Conservation (phyloP, 2,888 invertebrate genomes). For the Cryptocheilus praepositus region DNA sequence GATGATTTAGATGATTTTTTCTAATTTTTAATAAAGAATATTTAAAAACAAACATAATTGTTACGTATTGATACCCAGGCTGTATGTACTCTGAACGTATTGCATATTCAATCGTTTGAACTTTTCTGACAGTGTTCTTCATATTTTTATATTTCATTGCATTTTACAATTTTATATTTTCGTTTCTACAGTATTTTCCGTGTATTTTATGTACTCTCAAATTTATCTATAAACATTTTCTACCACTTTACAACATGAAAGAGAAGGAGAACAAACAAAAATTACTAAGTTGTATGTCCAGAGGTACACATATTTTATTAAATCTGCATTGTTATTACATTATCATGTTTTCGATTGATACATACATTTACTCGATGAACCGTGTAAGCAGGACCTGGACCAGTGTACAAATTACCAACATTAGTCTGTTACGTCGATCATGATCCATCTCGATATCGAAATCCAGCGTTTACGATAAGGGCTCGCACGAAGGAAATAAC, state of each 20-base stretch:
- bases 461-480: conserved; percentile 81
- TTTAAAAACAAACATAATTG: background rate
- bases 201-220: background rate
- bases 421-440: conserved; percentile 79
- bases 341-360: conserved; percentile 4
- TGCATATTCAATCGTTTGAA: background rate
- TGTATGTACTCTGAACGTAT: background rate
- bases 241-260: conserved; percentile 34
- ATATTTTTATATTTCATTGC: conserved; percentile 1
- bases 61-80: background rate
- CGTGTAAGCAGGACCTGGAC: conserved; percentile 79
- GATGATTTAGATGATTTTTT: conserved; percentile 26
- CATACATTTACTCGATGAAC: background rate
- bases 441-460: conserved; percentile 79
- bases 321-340: background rate
- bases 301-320: conserved; percentile 42
- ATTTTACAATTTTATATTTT: background rate
- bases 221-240: background rate
- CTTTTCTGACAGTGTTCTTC: background rate
- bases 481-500: conserved; percentile 42
- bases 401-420: conserved; percentile 80
- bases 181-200: background rate
- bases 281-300: conserved; percentile 43
- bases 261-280: conserved; percentile 42
- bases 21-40: background rate